Evolutionary conservation across 2,113 vertebrate genomes (phyloP).

Genomic region (Dicrurus megarhynchus): DNA sequence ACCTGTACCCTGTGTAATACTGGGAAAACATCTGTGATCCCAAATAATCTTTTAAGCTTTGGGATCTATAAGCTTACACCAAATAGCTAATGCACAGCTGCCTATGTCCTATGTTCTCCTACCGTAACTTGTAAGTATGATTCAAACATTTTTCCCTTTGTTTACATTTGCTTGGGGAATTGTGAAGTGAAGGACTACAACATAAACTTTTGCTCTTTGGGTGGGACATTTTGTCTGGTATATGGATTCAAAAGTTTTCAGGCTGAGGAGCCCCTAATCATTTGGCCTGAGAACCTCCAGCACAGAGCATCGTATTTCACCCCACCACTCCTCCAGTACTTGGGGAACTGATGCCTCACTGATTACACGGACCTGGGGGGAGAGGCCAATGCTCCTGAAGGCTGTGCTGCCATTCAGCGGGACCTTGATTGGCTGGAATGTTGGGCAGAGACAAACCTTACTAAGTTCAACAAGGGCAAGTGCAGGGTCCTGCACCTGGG

Average conservation of each 20-base stretch:
- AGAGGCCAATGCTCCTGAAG: background rate
- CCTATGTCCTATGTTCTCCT: background rate
- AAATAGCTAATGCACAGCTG: background rate
- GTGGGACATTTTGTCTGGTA: background rate
- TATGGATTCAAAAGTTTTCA: background rate
- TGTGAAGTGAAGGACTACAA: background rate
- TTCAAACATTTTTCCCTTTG: background rate
- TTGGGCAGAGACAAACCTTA: background rate
- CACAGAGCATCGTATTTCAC: background rate
- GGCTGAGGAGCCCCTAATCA: background rate
- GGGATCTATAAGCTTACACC: background rate
- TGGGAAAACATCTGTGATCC: background rate
- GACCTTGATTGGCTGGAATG: background rate
- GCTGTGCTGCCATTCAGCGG: background rate
- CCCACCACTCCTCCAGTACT: background rate
- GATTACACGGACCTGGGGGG: rapidly evolving
- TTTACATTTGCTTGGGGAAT: background rate
- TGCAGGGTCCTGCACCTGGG: background rate
- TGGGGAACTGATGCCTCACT: background rate
- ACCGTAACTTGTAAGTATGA: background rate
- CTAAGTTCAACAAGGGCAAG: background rate
- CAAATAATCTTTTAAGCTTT: background rate
- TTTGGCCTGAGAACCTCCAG: background rate
- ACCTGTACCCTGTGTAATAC: background rate
- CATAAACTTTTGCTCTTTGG: background rate